Conservation (phyloP, 2,113 vertebrate genomes). For the Strix uralensis region DNA sequence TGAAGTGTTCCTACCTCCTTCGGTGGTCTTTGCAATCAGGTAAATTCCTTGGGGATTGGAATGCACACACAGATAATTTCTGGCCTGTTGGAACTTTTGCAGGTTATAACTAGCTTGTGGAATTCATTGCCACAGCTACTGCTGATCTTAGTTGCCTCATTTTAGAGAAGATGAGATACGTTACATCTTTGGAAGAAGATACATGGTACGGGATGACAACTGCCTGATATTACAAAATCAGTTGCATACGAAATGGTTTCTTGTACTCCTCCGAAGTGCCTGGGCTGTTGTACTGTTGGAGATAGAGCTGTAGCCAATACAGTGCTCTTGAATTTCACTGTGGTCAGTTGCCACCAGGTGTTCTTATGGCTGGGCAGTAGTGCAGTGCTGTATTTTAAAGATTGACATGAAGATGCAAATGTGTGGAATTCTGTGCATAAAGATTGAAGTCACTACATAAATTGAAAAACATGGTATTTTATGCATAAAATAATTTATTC, state of each 20-base stretch:
- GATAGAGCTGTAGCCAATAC: neutral
- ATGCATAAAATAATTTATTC: neutral
- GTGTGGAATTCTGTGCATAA: neutral
- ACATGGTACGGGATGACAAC: rapidly evolving
- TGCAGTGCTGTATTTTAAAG: neutral
- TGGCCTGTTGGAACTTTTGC: neutral
- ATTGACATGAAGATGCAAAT: neutral
- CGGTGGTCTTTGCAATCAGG: neutral
- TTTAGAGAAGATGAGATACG: neutral
- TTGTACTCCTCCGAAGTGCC: neutral
- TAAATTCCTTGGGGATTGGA: neutral
- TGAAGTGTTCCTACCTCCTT: conserved; percentile 24
- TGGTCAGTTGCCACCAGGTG: neutral
- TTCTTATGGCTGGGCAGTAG: neutral
- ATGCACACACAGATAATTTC: neutral
- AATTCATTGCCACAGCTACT: neutral
- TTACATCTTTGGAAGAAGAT: neutral
- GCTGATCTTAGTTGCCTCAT: neutral
- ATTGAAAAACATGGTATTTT: neutral
- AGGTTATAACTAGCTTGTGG: neutral
- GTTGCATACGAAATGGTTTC: rapidly evolving
- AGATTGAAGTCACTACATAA: neutral
- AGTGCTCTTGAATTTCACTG: neutral
- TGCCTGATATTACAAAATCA: neutral
- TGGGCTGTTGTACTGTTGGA: neutral